These are phyloP conservation scores for Triops longicaudatus DNA, from an alignment of 1,140 invertebrate genomes.

Conservation along the genomic window DNA sequence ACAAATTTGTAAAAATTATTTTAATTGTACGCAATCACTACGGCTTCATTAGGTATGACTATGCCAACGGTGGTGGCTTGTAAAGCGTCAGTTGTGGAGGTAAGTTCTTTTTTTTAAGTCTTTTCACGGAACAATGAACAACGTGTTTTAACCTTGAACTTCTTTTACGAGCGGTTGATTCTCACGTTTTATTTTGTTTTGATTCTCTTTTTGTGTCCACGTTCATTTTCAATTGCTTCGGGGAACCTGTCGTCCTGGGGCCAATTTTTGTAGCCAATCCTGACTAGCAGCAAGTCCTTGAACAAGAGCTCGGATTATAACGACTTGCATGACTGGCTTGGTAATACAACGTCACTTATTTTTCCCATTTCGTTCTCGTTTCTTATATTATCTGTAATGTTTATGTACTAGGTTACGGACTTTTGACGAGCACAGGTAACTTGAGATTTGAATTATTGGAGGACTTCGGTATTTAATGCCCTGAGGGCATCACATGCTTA, in stretches of 20 bases:
- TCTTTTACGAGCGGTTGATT: not conserved
- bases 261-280: conserved; percentile 45
- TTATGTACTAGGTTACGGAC: conserved; percentile 39
- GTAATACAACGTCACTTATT: conserved; percentile 38
- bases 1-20: not conserved
- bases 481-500: conserved; percentile 58
- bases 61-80: conserved; percentile 8
- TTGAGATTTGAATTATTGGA: conserved; percentile 39
- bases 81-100: conserved; percentile 9
- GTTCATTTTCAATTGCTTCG: not conserved
- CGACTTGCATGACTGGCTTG: conserved; percentile 33
- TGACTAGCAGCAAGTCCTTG: conserved; percentile 47
- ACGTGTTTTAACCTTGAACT: not conserved
- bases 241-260: not conserved
- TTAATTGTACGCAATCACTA: not conserved
- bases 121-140: not conserved
- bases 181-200: not conserved
- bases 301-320: not conserved
- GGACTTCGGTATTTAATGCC: not conserved
- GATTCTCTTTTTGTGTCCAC: not conserved
- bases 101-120: not conserved
- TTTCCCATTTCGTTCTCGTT: not conserved
- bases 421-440: conserved; percentile 55
- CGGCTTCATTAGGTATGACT: not conserved
- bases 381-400: not conserved